These are phyloP conservation scores for Drepana falcataria DNA, from an alignment of 2,888 invertebrate genomes.

Conservation along the genomic window DNA sequence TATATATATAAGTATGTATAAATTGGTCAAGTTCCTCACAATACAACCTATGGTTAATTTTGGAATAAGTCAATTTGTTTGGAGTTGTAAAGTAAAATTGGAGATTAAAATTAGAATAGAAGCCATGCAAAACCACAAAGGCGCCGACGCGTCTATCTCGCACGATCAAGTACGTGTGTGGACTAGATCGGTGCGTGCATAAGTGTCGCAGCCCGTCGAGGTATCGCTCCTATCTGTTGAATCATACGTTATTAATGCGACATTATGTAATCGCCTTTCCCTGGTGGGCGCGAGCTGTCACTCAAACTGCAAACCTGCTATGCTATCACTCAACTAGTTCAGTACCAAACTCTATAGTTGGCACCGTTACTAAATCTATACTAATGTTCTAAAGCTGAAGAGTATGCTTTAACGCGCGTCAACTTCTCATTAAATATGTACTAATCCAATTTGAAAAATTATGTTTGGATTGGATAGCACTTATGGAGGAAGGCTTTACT, in stretches of 20 bases:
- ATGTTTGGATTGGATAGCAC: no score
- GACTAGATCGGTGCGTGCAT: not conserved
- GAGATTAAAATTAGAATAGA: no score
- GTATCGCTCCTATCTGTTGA: slow-evolving; percentile 24
- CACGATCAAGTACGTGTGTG: not conserved
- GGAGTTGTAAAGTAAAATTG: no score
- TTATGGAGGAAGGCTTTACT: no score
- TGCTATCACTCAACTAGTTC: slow-evolving; percentile 12
- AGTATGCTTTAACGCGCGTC: no score
- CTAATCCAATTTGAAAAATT: no score
- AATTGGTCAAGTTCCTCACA: no score
- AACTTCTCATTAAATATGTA: no score
- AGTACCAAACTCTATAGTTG: not conserved
- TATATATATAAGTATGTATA: no score
- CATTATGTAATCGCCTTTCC: slow-evolving; percentile 50
- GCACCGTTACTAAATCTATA: not conserved
- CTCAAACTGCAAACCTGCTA: slow-evolving; percentile 19
- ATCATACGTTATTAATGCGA: slow-evolving; percentile 36
- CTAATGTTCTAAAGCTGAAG: not conserved
- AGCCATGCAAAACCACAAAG: not conserved
- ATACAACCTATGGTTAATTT: no score
- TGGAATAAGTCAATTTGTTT: no score
- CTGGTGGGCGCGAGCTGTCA: slow-evolving; percentile 37
- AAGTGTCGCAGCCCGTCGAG: not conserved
- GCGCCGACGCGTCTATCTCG: not conserved